Percentiles rank a stretch among this genome's conserved stretches.
Evolutionary conservation across 2,888 invertebrate genomes (phyloP).

Genomic region (Limnephilus lunatus): DNA sequence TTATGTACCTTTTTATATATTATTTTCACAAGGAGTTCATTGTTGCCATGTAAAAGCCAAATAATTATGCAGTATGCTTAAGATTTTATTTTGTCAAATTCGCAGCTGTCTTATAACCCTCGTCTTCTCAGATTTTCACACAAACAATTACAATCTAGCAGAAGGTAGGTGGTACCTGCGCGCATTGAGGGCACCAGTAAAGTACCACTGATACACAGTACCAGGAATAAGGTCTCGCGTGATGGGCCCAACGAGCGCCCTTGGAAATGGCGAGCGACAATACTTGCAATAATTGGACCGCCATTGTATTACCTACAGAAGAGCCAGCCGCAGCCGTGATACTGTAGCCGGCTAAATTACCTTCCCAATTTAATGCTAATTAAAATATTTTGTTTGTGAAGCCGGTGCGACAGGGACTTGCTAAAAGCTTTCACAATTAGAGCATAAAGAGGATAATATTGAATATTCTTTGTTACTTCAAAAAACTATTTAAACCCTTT

Average conservation of each 20-base stretch:
- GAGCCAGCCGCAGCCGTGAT: neutral
- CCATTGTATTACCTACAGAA: conserved; percentile 5
- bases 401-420: neutral
- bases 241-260: conserved; percentile 23
- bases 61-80: too few species aligned
- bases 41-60: neutral
- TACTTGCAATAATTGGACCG: conserved; percentile 17
- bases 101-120: neutral
- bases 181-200: neutral
- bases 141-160: neutral
- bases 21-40: neutral
- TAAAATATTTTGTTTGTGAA: neutral
- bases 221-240: conserved; percentile 27
- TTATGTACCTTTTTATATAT: neutral
- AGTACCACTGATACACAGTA: neutral
- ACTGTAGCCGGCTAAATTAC: neutral
- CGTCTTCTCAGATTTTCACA: neutral
- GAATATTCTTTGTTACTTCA: neutral
- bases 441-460: neutral
- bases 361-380: neutral
- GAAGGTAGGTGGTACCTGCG: neutral
- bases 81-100: too few species aligned
- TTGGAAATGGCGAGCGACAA: conserved; percentile 22
- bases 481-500: too few species aligned
- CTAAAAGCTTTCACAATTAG: neutral